Percentiles rank a stretch among this genome's conserved stretches.
phyloP scores from a whole-genome alignment of 2,888 invertebrate genomes.

The Branchinecta sandiegonensis region DNA sequence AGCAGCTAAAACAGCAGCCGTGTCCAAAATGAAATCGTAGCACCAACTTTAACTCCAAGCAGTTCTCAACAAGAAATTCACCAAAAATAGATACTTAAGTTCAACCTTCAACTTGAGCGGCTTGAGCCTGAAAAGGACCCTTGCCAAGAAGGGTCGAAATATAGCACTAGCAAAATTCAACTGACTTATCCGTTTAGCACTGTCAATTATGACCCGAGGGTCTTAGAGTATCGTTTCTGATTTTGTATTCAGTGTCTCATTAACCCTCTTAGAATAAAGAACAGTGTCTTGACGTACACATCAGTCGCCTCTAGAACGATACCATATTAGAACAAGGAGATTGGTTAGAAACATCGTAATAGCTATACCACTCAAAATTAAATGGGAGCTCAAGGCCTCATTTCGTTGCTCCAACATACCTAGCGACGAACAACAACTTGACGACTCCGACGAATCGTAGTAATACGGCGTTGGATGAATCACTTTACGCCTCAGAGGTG shows the following conservation, averaged over 20 bases:
- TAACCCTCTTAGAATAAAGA: not conserved
- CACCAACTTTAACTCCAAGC: no score
- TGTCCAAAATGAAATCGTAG: no score
- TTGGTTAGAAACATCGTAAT: not conserved
- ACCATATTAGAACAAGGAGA: not conserved
- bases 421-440: constrained; percentile 8
- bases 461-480: not conserved
- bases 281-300: not conserved
- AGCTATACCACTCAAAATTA: not conserved
- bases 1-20: no score
- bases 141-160: no score
- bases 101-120: no score
- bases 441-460: not conserved
- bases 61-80: no score
- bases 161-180: no score
- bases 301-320: constrained; percentile 1
- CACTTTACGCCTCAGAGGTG: constrained; percentile 20
- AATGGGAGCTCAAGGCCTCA: not conserved
- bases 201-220: no score
- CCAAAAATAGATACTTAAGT: no score
- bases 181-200: no score
- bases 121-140: no score
- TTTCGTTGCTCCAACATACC: not conserved
- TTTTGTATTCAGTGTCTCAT: constrained; percentile 5
- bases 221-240: not conserved